A percentile compares a stretch with the other conserved stretches of the same genome.
Evolutionary conservation across 2,113 vertebrate species (phyloP).

Genomic region (Archocentrus centrarchus): DNA sequence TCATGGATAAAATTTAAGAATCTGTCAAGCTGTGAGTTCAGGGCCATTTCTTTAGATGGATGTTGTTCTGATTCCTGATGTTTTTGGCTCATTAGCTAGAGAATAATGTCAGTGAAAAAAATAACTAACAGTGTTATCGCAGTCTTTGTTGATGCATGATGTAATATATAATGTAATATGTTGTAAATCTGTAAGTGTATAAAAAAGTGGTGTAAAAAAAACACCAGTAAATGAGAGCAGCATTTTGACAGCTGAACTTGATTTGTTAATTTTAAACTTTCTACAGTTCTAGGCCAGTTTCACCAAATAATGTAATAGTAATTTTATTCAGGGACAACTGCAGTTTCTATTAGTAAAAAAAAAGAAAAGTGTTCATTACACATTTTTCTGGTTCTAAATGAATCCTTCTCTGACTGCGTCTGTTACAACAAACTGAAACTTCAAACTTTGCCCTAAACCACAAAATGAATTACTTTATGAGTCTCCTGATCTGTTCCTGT

Average conservation of each 20-base stretch:
- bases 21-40: neutral
- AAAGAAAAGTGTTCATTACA: neutral
- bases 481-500: neutral
- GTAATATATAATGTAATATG: neutral
- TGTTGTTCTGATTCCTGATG: neutral
- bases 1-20: neutral
- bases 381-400: neutral
- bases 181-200: neutral
- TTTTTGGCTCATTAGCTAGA: neutral
- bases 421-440: neutral
- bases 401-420: neutral
- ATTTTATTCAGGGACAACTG: neutral
- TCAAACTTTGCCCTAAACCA: neutral
- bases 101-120: neutral
- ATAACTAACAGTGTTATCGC: neutral
- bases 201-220: too few species aligned
- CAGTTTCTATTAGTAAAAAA: neutral
- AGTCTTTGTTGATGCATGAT: neutral
- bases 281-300: too few species aligned
- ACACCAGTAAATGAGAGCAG: too few species aligned
- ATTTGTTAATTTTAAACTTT: too few species aligned
- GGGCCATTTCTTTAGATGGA: neutral
- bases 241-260: too few species aligned
- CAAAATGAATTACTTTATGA: neutral
- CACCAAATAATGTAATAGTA: neutral